Base-by-base conservation (phyloP, 2,797 vertebrate genomes). In the Microhierax caerulescens region DNA sequence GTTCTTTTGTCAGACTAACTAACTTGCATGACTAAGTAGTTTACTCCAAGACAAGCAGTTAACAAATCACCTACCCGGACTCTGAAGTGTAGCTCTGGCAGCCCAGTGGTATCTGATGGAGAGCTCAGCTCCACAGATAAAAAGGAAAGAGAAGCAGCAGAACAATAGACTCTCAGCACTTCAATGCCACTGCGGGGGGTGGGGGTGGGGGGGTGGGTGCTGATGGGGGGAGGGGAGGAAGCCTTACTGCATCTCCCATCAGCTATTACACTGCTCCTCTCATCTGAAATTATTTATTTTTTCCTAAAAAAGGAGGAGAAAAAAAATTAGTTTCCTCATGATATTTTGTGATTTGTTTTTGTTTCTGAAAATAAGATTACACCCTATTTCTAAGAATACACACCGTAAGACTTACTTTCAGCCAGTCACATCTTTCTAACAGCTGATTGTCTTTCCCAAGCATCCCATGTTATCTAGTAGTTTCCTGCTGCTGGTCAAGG, bases 31-130 rank as follows among this genome's bases (percentile, higher is more conserved):
- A 80, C n/a, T 50, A 60, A 95, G 63, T 57, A 86, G 70, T 75
- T 97, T 91, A 92, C 61, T 90, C 64, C 84, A 93, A 95, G 96
- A 91, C 53, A 94, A 95, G 82, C 59, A 81, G 75, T 41, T 93
- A 96, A 90, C 77, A 90, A 96, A 93, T 92, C 48, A 39, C 61
- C 76, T 96, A 85, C 77, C 83, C 82, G 70, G 80, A 72, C 67
- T 90, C 64, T 63, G 72, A 56, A 79, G 65, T 57, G 79, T 13
- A 67, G 28, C 50, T 91, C 85, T 88, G 78, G 41, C 56, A 83
- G 67, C 59, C 0, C 6, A 68, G 77, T 47, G 81, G 54, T 79
- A 51, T 96, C 65, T 90, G 73, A 90, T 56, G 45, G 70, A 94
- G 85, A 97, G 69, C 27, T 43, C 88, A 96, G 90, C 75, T 84